Evolutionary conservation across 2,797 vertebrate genomes (phyloP).

Genomic region (Aplochiton taeniatus): DNA sequence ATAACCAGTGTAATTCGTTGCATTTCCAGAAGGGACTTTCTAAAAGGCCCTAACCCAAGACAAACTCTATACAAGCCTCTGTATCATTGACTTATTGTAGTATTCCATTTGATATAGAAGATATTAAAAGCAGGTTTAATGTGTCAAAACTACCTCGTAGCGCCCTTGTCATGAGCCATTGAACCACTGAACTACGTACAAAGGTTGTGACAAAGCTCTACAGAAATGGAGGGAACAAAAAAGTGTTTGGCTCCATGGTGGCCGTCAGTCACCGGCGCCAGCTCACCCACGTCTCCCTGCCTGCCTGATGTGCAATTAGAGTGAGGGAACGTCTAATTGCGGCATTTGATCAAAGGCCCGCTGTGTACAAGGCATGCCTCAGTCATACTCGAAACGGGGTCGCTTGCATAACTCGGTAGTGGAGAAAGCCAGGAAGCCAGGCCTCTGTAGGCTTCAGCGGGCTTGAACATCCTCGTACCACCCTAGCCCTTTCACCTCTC

Average conservation of each 20-base stretch:
- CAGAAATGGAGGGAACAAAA: conserved; percentile 5
- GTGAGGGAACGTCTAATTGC: conserved; percentile 13
- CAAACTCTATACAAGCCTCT: too few relatives aligned
- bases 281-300: background rate
- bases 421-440: too few relatives aligned
- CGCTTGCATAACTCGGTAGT: conserved; percentile 7
- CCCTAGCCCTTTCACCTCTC: too few relatives aligned
- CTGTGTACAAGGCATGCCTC: background rate
- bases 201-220: background rate
- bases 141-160: too few relatives aligned
- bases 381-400: conserved; percentile 19
- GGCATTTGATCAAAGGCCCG: conserved; percentile 17
- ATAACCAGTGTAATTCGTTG: background rate
- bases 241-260: background rate
- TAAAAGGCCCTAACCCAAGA: too few relatives aligned
- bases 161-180: background rate
- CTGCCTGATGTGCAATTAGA: conserved; percentile 3
- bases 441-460: too few relatives aligned
- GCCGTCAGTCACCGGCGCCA: conserved; percentile 6
- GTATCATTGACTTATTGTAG: too few relatives aligned
- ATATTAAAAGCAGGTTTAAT: too few relatives aligned
- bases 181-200: background rate
- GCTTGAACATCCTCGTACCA: too few relatives aligned
- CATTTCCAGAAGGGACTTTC: too few relatives aligned
- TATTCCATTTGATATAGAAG: too few relatives aligned